Percentiles rank a stretch among this genome's conserved stretches.
phyloP scores from a whole-genome alignment of 1,140 invertebrate species.

The Drosophila mayri region DNA sequence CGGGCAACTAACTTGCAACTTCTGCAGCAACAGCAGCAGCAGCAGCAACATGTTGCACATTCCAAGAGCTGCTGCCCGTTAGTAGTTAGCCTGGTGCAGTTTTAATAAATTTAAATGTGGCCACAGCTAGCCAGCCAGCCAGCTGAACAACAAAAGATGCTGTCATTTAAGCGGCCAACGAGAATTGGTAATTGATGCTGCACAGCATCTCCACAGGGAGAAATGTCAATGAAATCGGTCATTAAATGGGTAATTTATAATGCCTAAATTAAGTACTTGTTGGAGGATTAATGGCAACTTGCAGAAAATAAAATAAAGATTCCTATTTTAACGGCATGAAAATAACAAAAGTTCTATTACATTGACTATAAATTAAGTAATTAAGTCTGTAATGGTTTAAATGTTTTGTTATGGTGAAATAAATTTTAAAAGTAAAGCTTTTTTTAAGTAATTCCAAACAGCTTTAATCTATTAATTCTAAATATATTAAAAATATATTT shows the following conservation, averaged over 20 bases:
- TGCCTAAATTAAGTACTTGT: neutral
- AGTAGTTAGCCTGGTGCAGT: constrained; percentile 64
- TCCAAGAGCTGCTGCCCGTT: constrained; percentile 58
- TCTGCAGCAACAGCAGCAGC: constrained; percentile 6
- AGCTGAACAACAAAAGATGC: constrained; percentile 53
- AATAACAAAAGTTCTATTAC: neutral
- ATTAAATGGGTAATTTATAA: neutral
- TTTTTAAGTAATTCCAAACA: neutral
- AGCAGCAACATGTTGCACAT: constrained; percentile 60
- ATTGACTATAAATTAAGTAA: neutral
- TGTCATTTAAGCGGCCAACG: constrained; percentile 70
- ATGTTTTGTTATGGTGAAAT: neutral
- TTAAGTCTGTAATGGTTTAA: neutral
- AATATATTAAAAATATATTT: neutral
- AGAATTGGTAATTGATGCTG: constrained; percentile 75
- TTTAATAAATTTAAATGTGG: constrained; percentile 83
- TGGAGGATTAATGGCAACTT: neutral
- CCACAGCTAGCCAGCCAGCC: constrained; percentile 3
- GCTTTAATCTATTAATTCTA: neutral
- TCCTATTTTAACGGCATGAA: neutral
- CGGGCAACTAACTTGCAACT: constrained; percentile 29
- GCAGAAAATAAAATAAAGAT: neutral
- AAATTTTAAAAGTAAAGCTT: neutral
- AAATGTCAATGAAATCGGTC: constrained; percentile 11
- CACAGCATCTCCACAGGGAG: constrained; percentile 34